phyloP scores from a whole-genome alignment of 1,140 invertebrate species.

The Gryon sp. region DNA sequence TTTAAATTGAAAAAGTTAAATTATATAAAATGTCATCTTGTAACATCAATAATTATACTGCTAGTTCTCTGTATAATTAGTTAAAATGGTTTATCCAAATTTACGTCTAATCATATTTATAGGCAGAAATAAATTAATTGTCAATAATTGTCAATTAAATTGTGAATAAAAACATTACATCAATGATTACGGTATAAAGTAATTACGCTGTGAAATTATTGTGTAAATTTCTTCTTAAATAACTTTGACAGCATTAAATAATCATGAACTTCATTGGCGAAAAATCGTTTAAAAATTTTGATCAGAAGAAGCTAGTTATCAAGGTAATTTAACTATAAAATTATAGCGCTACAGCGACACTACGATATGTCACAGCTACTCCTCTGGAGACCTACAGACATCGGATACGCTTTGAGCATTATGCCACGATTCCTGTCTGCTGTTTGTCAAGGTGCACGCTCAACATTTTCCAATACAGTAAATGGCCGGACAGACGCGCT shows the following conservation, averaged over 20 bases:
- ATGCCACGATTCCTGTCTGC: conserved; percentile 44
- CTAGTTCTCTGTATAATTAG: too few species aligned
- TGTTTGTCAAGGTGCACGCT: conserved; percentile 45
- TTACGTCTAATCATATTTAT: too few species aligned
- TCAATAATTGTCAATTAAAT: too few species aligned
- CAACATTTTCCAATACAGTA: conserved; percentile 51
- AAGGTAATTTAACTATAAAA: conserved; percentile 47
- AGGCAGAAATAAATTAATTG: too few species aligned
- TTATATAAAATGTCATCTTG: too few species aligned
- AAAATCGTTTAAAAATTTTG: conserved; percentile 28
- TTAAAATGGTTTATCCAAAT: too few species aligned
- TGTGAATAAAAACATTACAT: background rate
- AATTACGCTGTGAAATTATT: background rate
- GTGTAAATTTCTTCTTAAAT: conserved; percentile 19
- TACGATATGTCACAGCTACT: conserved; percentile 24
- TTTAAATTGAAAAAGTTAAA: too few species aligned
- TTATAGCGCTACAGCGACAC: conserved; percentile 26
- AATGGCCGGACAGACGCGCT: conserved; percentile 33
- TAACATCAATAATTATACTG: too few species aligned
- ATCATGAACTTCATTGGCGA: conserved; percentile 14
- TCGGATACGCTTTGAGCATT: conserved; percentile 53
- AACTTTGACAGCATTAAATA: conserved; percentile 16
- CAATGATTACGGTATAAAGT: background rate
- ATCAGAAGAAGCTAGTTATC: conserved; percentile 25
- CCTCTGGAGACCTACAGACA: conserved; percentile 45